Base-by-base conservation (phyloP, 2,888 invertebrate species). In the Mesochorus sp. region DNA sequence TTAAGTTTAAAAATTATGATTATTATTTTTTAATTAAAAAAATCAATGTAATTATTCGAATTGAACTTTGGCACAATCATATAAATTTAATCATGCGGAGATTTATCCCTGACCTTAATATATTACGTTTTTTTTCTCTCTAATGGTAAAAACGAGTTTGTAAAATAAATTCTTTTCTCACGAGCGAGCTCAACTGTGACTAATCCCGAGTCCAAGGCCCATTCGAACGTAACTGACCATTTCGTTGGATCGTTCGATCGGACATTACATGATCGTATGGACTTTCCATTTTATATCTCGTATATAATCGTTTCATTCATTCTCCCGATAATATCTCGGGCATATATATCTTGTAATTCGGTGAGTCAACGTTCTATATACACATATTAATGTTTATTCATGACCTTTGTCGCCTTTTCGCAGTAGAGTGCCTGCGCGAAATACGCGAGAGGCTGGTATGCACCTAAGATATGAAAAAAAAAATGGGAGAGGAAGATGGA, bases 331-430 rank as follows among this genome's bases (percentile, higher is more conserved):
- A n/a, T 57, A 57, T 37, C 21, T 19, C 34, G 37, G n/a, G n/a
- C n/a, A 12, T 44, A 8, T 17, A 44, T 44, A 17, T 44, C 47
- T 62, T 6, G 62, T 12, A 19, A 47, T 62, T 66, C 6, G 49
- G 17, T 10, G 64, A 26, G 17, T 51, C 64, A 10, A 34, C 8
- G 37, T 66, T 26, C n/a, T 31, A 31, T 10, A 10, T 37, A 24
- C 12, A 2, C 31, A 26, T 19, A 34, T 12, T 2, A 3, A 44
- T 8, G 19, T 19, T 17, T 3, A 28, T 6, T 12, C 14, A 24
- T 57, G 76, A 72, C 72, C 72, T 72, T 62, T 47, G 49, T 37
- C 24, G 49, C 67, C 66, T 72, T 67, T 67, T 57, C 47, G 34
- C 53, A 44, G 31, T 44, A 6, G 51, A 51, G 31, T 44, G 64